These are phyloP conservation scores for Psilopogon haemacephalus DNA, from an alignment of 2,113 vertebrate species.

Conservation along the genomic window DNA sequence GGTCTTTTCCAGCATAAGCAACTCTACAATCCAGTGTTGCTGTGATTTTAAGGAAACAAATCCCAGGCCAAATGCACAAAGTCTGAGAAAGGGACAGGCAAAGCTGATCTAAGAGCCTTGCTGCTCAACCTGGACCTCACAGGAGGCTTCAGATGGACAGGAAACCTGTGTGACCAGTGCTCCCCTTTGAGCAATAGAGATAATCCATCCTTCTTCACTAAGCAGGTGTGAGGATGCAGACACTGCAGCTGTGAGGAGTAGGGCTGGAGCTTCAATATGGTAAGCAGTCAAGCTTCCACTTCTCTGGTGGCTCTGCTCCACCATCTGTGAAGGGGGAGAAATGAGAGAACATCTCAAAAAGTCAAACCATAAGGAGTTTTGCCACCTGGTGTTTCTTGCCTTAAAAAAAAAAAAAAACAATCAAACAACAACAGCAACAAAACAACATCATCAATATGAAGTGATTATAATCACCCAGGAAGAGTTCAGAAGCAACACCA, in stretches of 20 bases:
- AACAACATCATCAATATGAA: too few species aligned
- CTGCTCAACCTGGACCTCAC: background rate
- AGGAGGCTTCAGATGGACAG: background rate
- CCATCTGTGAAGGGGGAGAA: background rate
- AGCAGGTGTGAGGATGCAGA: background rate
- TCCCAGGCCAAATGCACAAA: accelerated
- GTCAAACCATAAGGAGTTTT: background rate
- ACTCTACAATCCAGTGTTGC: background rate
- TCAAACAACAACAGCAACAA: too few species aligned
- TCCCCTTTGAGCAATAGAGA: background rate
- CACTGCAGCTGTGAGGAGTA: background rate
- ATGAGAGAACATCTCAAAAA: background rate
- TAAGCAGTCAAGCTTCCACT: background rate
- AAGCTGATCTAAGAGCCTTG: background rate
- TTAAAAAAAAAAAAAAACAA: background rate
- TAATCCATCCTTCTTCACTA: background rate
- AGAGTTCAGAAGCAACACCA: background rate
- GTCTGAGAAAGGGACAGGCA: background rate
- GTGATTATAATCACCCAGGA: background rate
- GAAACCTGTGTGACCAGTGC: background rate
- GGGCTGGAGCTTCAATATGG: accelerated
- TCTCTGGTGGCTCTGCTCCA: background rate
- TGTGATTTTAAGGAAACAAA: background rate
- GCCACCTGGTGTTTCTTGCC: background rate
- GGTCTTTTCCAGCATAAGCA: background rate